A percentile compares a stretch with the other conserved stretches of the same genome.
Conservation (phyloP, 2,797 vertebrate species). For the Squalus acanthias region DNA sequence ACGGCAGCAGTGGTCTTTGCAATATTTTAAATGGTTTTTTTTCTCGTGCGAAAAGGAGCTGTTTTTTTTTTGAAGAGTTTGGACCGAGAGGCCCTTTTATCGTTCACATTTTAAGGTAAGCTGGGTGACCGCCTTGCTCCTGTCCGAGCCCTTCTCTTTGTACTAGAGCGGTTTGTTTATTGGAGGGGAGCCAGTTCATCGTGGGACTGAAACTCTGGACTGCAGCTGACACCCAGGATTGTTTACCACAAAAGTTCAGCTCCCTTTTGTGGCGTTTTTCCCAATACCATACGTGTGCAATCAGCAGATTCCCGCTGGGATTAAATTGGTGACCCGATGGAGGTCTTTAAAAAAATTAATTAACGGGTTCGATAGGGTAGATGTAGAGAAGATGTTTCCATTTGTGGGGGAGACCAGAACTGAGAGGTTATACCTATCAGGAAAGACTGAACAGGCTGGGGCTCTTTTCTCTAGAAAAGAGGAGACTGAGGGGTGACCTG, state of each 20-base stretch:
- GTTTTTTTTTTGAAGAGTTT: neutral
- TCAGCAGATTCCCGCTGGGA: neutral
- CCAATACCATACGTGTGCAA: neutral
- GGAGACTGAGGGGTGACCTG: too few species aligned
- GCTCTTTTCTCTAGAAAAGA: too few species aligned
- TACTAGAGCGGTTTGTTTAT: neutral
- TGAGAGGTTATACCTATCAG: too few species aligned
- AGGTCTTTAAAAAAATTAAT: too few species aligned
- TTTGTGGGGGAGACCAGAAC: neutral
- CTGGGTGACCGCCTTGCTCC: neutral
- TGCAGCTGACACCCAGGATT: neutral
- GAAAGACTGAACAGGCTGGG: too few species aligned
- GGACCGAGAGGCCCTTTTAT: neutral
- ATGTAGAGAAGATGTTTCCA: neutral
- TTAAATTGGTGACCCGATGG: too few species aligned
- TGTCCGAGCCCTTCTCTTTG: fast-evolving
- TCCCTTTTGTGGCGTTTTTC: too few species aligned
- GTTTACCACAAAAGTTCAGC: neutral
- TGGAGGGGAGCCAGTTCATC: neutral
- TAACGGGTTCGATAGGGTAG: too few species aligned
- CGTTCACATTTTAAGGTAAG: neutral
- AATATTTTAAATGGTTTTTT: neutral
- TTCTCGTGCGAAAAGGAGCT: neutral
- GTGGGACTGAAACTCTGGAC: neutral
- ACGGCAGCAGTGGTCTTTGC: neutral